Conservation (phyloP, 2,797 vertebrate genomes). For the Apogon talboti region DNA sequence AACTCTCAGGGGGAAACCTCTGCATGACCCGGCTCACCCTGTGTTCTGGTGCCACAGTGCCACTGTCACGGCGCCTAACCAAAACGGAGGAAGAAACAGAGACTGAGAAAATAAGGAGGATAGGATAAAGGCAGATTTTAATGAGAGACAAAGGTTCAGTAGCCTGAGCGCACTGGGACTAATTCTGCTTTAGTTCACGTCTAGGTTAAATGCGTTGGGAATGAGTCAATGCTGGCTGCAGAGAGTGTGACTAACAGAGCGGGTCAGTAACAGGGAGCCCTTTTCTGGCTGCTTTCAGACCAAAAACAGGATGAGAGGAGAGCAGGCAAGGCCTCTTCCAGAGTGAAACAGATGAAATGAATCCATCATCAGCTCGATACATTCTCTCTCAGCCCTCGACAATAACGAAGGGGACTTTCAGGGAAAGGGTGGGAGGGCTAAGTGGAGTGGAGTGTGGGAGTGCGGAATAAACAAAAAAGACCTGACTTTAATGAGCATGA, state of each 20-base stretch:
- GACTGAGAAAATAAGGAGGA: conserved; percentile 18
- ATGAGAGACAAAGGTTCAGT: conserved; percentile 55
- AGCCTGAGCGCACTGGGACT: conserved; percentile 79
- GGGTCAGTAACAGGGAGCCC: conserved; percentile 83
- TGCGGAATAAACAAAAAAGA: conserved; percentile 48
- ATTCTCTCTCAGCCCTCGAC: conserved; percentile 53
- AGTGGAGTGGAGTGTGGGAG: conserved; percentile 64
- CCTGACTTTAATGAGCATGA: conserved; percentile 31
- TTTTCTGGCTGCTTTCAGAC: conserved; percentile 68
- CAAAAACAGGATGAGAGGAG: conserved; percentile 57
- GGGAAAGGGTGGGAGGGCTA: conserved; percentile 43
- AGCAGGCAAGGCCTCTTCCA: conserved; percentile 44
- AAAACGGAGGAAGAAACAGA: conserved; percentile 21
- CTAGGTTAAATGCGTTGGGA: conserved; percentile 87
- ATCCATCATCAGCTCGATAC: conserved; percentile 74
- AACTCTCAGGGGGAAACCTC: conserved; percentile 57
- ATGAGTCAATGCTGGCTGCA: conserved; percentile 88
- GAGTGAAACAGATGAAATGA: conserved; percentile 75
- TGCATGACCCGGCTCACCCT: conserved; percentile 59
- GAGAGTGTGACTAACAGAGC: conserved; percentile 89
- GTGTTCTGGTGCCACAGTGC: conserved; percentile 23
- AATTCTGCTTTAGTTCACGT: conserved; percentile 89
- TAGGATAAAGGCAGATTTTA: conserved; percentile 32
- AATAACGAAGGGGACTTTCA: conserved; percentile 57
- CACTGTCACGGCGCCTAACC: conserved; percentile 1